These are phyloP conservation scores for Epinephelus cyanopodus DNA, from an alignment of 2,113 vertebrate species.

Conservation along the genomic window DNA sequence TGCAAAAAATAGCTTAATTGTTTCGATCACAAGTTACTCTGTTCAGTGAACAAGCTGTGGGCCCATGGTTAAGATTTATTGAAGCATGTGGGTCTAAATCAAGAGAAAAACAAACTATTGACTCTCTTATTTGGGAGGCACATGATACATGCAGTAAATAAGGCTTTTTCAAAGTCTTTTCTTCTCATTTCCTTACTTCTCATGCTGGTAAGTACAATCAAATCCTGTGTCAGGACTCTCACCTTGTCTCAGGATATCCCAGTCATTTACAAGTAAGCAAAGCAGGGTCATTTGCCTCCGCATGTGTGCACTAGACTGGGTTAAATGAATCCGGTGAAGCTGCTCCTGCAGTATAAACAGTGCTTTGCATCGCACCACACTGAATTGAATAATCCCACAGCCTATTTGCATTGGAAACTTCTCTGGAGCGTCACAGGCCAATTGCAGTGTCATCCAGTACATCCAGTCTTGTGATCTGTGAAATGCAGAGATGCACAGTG, in stretches of 20 bases:
- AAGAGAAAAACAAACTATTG: not conserved
- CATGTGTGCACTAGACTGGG: not conserved
- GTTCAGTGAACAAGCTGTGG: not conserved
- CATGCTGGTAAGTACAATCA: conserved; percentile 7
- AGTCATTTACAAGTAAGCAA: conserved; percentile 55
- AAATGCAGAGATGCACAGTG: not conserved
- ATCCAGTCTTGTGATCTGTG: conserved; percentile 34
- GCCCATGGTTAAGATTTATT: not conserved
- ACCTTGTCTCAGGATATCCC: not conserved
- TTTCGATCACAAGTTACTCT: not conserved
- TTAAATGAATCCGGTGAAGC: conserved; percentile 1
- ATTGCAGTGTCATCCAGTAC: conserved; percentile 23
- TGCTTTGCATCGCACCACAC: conserved; percentile 68
- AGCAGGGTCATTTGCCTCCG: conserved; percentile 61
- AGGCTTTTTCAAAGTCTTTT: not conserved
- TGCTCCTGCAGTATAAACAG: conserved; percentile 19
- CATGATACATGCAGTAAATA: not conserved
- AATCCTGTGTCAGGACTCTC: not conserved
- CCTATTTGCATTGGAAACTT: conserved; percentile 70
- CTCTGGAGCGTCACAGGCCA: conserved; percentile 23
- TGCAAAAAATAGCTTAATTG: not conserved
- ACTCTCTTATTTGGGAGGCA: not conserved
- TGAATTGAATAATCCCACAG: conserved; percentile 36
- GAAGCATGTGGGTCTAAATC: not conserved
- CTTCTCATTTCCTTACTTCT: conserved; percentile 12